Evolutionary conservation across 2,888 invertebrate genomes (phyloP).

Genomic region (Drosophila neonasuta): DNA sequence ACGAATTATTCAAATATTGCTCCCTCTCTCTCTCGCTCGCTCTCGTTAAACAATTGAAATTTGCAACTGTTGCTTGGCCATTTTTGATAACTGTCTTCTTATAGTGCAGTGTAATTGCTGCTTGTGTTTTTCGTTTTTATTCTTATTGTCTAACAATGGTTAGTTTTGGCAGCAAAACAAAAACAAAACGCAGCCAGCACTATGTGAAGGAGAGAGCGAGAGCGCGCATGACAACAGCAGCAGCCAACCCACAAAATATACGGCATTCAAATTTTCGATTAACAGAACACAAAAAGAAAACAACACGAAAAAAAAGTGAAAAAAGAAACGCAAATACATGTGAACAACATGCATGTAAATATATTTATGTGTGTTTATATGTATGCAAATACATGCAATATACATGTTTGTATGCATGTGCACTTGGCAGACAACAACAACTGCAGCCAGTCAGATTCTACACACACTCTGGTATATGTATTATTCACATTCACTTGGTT

Average conservation of each 20-base stretch:
- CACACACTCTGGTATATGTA: constrained; percentile 29
- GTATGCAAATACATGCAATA: constrained; percentile 12
- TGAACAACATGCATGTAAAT: constrained; percentile 14
- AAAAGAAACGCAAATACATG: constrained; percentile 33
- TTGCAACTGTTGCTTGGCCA: constrained; percentile 47
- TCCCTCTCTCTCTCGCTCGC: background rate
- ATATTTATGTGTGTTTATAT: constrained; percentile 2
- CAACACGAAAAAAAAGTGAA: constrained; percentile 19
- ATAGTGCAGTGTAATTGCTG: constrained; percentile 3
- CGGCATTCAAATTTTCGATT: constrained; percentile 47
- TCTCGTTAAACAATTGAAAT: background rate
- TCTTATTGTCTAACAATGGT: constrained; percentile 18
- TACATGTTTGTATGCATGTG: constrained; percentile 15
- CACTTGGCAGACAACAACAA: constrained; percentile 56
- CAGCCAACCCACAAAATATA: constrained; percentile 29
- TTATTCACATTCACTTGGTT: constrained; percentile 21
- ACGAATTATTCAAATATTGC: constrained; percentile 32
- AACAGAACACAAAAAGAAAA: constrained; percentile 38
- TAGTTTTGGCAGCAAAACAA: constrained; percentile 62
- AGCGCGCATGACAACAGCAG: constrained; percentile 61
- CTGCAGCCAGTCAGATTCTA: constrained; percentile 45
- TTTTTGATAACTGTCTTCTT: constrained; percentile 19
- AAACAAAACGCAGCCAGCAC: constrained; percentile 55
- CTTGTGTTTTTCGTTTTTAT: constrained; percentile 3
- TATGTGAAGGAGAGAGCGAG: constrained; percentile 31